A percentile compares a stretch with the other conserved stretches of the same genome.
These are phyloP conservation scores for Crypturellus undulatus DNA, from an alignment of 2,113 vertebrate genomes.

Conservation along the genomic window DNA sequence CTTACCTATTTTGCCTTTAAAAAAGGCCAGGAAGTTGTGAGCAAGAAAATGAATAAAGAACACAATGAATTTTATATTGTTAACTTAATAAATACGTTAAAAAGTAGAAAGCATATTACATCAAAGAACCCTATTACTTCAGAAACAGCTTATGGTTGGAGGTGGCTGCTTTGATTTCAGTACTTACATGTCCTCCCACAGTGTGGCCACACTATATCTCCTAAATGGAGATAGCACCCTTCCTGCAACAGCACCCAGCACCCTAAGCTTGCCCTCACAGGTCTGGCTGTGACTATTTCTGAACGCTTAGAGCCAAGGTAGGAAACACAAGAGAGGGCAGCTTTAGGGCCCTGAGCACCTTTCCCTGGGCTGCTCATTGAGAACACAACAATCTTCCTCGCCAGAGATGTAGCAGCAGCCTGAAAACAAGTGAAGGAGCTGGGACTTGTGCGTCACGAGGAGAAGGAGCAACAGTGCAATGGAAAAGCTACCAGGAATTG, in stretches of 20 bases:
- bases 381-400: not conserved
- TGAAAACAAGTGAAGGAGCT: not conserved
- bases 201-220: no score
- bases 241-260: accelerated
- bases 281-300: not conserved
- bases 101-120: not conserved
- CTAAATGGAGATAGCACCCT: no score
- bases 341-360: not conserved
- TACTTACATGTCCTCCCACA: not conserved
- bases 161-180: not conserved
- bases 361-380: not conserved
- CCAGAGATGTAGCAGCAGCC: not conserved
- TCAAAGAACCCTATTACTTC: not conserved
- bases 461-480: not conserved
- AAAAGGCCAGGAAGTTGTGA: not conserved
- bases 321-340: not conserved
- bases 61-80: constrained; percentile 3
- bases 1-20: not conserved
- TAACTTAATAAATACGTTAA: constrained; percentile 54
- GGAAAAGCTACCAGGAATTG: not conserved
- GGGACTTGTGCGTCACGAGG: not conserved
- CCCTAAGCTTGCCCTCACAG: not conserved
- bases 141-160: not conserved
- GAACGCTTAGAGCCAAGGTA: not conserved
- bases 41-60: constrained; percentile 47